phyloP scores from a whole-genome alignment of 2,113 vertebrate genomes.

The Corydoras sp. region DNA sequence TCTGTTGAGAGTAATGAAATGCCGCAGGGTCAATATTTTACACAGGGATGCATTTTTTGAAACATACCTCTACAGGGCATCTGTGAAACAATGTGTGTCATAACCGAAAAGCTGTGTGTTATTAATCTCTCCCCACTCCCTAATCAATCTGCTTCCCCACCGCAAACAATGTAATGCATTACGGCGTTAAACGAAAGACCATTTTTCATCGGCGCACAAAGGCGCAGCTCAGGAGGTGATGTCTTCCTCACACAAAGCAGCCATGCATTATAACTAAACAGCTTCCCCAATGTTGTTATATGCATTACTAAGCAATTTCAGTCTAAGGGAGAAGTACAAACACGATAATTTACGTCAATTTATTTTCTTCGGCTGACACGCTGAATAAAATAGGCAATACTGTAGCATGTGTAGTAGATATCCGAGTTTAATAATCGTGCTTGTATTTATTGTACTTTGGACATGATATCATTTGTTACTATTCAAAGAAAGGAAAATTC shows the following conservation, averaged over 20 bases:
- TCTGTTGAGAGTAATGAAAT: slow-evolving; percentile 86
- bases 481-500: slow-evolving; percentile 11
- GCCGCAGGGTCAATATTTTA: slow-evolving; percentile 88
- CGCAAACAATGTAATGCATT: slow-evolving; percentile 67
- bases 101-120: slow-evolving; percentile 78
- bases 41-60: slow-evolving; percentile 83
- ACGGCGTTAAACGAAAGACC: slow-evolving; percentile 71
- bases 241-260: slow-evolving; percentile 57
- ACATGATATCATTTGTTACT: slow-evolving; percentile 10
- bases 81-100: slow-evolving; percentile 87
- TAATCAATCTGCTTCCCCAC: slow-evolving; percentile 82
- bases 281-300: slow-evolving; percentile 54
- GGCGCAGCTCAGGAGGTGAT: slow-evolving; percentile 59
- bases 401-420: slow-evolving; percentile 17
- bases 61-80: slow-evolving; percentile 72
- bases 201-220: slow-evolving; percentile 66
- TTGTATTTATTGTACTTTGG: slow-evolving; percentile 13
- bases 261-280: slow-evolving; percentile 52
- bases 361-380: slow-evolving; percentile 38
- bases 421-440: slow-evolving; percentile 23
- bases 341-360: slow-evolving; percentile 46
- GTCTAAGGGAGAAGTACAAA: slow-evolving; percentile 45
- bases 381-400: slow-evolving; percentile 34
- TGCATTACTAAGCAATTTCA: slow-evolving; percentile 49
- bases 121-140: slow-evolving; percentile 77